Evolutionary conservation across 2,113 vertebrate species (phyloP).

Genomic region (Microcebus lehilahytsara): DNA sequence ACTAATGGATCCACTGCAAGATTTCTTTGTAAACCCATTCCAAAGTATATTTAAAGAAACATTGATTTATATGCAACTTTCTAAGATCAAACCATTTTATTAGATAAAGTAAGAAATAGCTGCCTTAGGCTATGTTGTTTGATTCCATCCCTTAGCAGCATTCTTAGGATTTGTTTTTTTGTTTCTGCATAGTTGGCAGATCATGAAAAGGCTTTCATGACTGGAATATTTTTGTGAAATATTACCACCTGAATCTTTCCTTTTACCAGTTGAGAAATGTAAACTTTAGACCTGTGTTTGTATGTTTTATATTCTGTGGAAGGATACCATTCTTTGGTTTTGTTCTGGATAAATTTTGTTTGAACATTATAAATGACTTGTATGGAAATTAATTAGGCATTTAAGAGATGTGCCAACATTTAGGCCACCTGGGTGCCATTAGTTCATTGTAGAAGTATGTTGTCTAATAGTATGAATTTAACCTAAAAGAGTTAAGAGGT

Average conservation of each 20-base stretch:
- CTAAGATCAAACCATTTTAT: constrained; percentile 54
- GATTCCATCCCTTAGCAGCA: constrained; percentile 11
- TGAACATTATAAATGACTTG: constrained; percentile 5
- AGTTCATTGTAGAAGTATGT: not conserved
- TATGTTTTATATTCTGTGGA: constrained; percentile 5
- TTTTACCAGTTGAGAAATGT: constrained; percentile 34
- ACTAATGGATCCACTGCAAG: constrained; percentile 6
- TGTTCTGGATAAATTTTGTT: constrained; percentile 35
- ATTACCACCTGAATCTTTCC: not conserved
- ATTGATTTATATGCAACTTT: constrained; percentile 46
- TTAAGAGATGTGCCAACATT: not conserved
- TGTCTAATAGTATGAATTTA: constrained; percentile 50
- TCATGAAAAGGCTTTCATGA: not conserved
- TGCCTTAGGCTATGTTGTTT: not conserved
- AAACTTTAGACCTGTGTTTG: not conserved
- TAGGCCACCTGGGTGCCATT: not conserved
- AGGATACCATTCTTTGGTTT: not conserved
- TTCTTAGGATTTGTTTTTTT: constrained; percentile 21
- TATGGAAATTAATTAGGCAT: constrained; percentile 17
- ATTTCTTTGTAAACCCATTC: constrained; percentile 39
- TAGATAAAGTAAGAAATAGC: constrained; percentile 30
- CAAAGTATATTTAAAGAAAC: constrained; percentile 46
- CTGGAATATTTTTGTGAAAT: constrained; percentile 47
- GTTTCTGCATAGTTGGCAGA: constrained; percentile 21
- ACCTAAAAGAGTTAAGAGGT: constrained; percentile 30